Evolutionary conservation across 1,140 invertebrate genomes (phyloP), one percentile per base, ranked within the genome.

Genomic region (Diachasma alloeum): DNA sequence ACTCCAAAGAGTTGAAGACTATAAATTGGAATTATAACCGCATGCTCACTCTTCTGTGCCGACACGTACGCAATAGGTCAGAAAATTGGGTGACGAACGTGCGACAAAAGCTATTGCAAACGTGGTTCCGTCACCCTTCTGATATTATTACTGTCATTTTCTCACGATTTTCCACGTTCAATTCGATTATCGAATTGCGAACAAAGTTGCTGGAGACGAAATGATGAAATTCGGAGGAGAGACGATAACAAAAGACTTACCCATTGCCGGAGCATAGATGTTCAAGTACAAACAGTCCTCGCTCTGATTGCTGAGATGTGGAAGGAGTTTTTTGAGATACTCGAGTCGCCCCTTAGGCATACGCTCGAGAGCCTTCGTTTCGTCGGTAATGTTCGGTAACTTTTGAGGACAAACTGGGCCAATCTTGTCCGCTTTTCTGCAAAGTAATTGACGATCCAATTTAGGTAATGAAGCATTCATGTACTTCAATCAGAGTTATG

Each of bases 211-310:
- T 48, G 6, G 10, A n/a, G 13, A n/a, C 6, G 15, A 68, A n/a
- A 36, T 31, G 10, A 39, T 8, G 31, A 37, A 37, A 39, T 68
- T 68, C 17, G n/a, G 1, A 68, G 11, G 2, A 19, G 4, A 39
- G 11, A 71, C 26, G 37, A 75, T 53, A 75, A 69, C 4, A 15
- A 68, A 56, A 46, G n/a, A 91, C 95, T 93, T 91, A 98, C 97
- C 97, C 93, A 95, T 95, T 5, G 95, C 93, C 3, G 98, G 97
- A 11, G 96, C 94, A 87, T 97, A 99, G 81, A 99, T 95, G 87
- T 99, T 99, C 83, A 99, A 92, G 87, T 98, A 98, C 26, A 99
- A 92, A 85, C 98, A 99, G 90, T 99, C 98, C 91, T 99, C 98
- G 81, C 95, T 97, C 88, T 99, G 97, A 84, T 98, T 96, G 82